Evolutionary conservation across 1,140 invertebrate genomes (phyloP), one percentile per base, ranked within the genome.

Genomic region (Drosophila repletoides): DNA sequence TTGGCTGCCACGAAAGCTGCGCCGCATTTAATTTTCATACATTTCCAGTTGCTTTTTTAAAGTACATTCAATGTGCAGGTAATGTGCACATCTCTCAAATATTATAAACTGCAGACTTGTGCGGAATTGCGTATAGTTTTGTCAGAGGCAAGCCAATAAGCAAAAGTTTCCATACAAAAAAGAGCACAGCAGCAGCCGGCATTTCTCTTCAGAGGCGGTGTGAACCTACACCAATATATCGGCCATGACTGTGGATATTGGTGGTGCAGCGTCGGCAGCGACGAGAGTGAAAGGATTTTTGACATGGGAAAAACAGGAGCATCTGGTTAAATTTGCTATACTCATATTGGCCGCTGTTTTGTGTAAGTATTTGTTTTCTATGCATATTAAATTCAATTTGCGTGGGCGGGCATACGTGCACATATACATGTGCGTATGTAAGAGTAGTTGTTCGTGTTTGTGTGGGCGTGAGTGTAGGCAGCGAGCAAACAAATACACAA

Each of bases 331-430:
- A 90, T 92, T 99, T 88, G 93, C 95, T 55, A 96, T 99, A 90
- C 93, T 99, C 41, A 96, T 97, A 33, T 93, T 97, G 88, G 97
- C 97, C 75, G 96, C 96, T 55, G 94, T 99, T 88, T 92, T 99
- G 72, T 98, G 97, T 99, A 94, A 96, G 95, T 95, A 65, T 55
- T 58, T 38, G n/a, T n/a, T n/a, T n/a, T n/a, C n/a, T n/a, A n/a
- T n/a, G 1, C 5, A 21, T 43, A n/a, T 2, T 2, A 55, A 29
- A 3, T 34, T 40, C 5, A 21, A 41, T 21, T n/a, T 17, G n/a
- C 24, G 45, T 36, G 52, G 46, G 48, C 33, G 41, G 24, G 0
- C 21, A 29, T 58, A 41, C 51, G 15, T 55, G 5, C 36, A 22
- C 29, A 22, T 33, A 4, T 38, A 31, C 6, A 21, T 26, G 29